Conservation (phyloP, 2,888 invertebrate genomes). For the Carpatolechia fugitivella region DNA sequence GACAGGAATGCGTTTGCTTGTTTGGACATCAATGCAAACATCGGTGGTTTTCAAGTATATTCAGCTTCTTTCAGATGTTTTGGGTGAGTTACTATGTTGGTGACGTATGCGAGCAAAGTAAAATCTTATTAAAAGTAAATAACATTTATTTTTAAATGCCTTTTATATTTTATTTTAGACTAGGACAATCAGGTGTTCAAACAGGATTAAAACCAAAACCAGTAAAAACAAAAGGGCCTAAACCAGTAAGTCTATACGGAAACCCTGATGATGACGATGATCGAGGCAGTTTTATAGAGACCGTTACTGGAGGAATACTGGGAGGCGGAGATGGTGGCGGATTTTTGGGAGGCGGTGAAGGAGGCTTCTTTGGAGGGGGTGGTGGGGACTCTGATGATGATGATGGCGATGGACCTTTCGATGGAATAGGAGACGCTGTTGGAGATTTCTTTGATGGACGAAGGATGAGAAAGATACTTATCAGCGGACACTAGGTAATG, state of each 20-base stretch:
- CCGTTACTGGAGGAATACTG: conserved; percentile 45
- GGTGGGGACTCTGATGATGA: conserved; percentile 32
- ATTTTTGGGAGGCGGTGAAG: conserved; percentile 21
- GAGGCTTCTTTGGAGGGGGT: conserved; percentile 21
- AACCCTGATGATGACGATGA: conserved; percentile 45
- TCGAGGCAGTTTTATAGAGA: conserved; percentile 46
- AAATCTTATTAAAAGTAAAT: no score
- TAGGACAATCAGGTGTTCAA: conserved; percentile 64
- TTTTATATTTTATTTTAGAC: conserved; percentile 38
- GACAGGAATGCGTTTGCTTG: conserved; percentile 90
- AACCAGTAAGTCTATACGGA: conserved; percentile 62
- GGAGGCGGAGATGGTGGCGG: conserved; percentile 31
- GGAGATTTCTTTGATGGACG: conserved; percentile 59
- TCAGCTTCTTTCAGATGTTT: conserved; percentile 77
- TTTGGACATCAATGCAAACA: conserved; percentile 84
- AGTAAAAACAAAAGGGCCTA: conserved; percentile 53
- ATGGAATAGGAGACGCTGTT: conserved; percentile 61
- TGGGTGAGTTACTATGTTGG: conserved; percentile 48
- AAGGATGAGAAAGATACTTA: neutral
- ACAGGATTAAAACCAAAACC: conserved; percentile 71
- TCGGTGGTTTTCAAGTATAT: conserved; percentile 79
- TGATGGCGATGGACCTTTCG: conserved; percentile 56
- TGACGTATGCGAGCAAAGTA: no score
- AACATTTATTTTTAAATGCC: neutral
- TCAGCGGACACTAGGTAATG: neutral